Conservation (phyloP, 2,888 invertebrate species). For the Perdita meconis region DNA sequence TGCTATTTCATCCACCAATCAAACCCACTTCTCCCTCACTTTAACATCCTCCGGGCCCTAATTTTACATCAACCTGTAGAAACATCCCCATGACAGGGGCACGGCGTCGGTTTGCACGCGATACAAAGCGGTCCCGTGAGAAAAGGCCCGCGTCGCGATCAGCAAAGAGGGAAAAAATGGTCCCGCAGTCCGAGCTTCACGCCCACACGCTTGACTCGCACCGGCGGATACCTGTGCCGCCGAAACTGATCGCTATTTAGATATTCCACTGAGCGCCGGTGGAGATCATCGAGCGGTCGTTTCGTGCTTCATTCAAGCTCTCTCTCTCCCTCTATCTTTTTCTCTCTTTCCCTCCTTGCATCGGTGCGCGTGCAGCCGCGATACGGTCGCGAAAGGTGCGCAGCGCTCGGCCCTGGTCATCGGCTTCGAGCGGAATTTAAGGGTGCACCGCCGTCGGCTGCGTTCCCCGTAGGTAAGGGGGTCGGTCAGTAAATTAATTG, state of each 20-base stretch:
- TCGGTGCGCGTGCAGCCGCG: conserved; percentile 23
- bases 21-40: too few species aligned
- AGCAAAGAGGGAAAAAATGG: conserved; percentile 10
- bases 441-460: conserved; percentile 60
- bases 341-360: too few species aligned
- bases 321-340: too few species aligned
- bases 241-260: conserved; percentile 69
- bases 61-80: too few species aligned
- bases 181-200: conserved; percentile 36
- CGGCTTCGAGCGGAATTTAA: conserved; percentile 60
- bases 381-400: conserved; percentile 16
- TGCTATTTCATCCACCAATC: too few species aligned
- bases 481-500: conserved; percentile 81
- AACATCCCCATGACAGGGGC: background rate
- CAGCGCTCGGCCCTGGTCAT: conserved; percentile 7
- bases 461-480: conserved; percentile 72
- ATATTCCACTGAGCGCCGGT: conserved; percentile 49
- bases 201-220: conserved; percentile 56
- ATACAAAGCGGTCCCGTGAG: conserved; percentile 59
- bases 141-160: conserved; percentile 47
- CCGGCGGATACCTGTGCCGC: conserved; percentile 51
- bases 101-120: conserved; percentile 28
- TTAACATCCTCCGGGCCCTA: too few species aligned
- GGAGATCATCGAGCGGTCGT: conserved; percentile 43
- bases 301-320: conserved; percentile 43